Percentiles rank a stretch among this genome's conserved stretches.
These are phyloP conservation scores for Drosophila formosana DNA, from an alignment of 2,888 invertebrate species.

Conservation along the genomic window DNA sequence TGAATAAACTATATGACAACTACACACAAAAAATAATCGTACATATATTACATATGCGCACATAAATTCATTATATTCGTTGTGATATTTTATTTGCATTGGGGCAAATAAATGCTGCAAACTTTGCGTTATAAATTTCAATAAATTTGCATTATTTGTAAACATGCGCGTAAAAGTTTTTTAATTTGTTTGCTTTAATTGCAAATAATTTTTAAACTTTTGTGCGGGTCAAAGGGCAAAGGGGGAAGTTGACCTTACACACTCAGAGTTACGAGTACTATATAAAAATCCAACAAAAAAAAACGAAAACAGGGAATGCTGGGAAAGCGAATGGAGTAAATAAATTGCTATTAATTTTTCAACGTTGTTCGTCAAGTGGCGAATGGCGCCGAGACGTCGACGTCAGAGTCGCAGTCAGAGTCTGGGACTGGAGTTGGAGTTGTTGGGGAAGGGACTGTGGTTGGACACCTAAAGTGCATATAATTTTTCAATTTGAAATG, in stretches of 20 bases:
- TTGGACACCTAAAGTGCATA: constrained; percentile 83
- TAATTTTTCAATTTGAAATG: constrained; percentile 84
- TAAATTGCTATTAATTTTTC: constrained; percentile 85
- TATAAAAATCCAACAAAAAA: constrained; percentile 38
- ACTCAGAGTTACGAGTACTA: neutral
- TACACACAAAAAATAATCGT: neutral
- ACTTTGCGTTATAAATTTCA: constrained; percentile 54
- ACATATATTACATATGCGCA: neutral
- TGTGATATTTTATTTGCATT: constrained; percentile 33
- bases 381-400: constrained; percentile 68
- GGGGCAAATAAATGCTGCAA: constrained; percentile 29
- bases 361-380: constrained; percentile 78
- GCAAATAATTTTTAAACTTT: constrained; percentile 76
- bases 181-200: constrained; percentile 82
- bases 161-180: constrained; percentile 62
- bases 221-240: constrained; percentile 24
- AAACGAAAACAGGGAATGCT: constrained; percentile 14
- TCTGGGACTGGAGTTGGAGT: constrained; percentile 13
- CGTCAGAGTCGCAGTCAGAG: constrained; percentile 17
- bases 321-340: constrained; percentile 63
- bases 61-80: neutral
- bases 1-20: constrained; percentile 26
- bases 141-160: constrained; percentile 68
- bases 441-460: constrained; percentile 16
- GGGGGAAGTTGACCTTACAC: constrained; percentile 57